These are phyloP conservation scores for Mormoops blainvillei DNA, from an alignment of 2,113 vertebrate genomes.

Conservation along the genomic window DNA sequence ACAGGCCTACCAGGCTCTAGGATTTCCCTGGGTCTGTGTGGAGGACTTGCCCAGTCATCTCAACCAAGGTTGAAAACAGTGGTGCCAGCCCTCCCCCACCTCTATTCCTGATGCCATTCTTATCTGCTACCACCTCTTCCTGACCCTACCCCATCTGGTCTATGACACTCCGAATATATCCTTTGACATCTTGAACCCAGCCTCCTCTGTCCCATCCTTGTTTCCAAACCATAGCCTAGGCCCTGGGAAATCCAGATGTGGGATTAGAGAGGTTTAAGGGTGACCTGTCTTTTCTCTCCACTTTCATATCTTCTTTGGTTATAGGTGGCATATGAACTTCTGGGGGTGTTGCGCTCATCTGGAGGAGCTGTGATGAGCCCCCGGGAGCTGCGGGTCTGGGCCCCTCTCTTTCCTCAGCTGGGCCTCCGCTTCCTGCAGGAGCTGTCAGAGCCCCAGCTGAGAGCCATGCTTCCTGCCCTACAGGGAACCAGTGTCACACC, in stretches of 20 bases:
- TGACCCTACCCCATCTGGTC: background rate
- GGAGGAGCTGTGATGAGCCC: conserved; percentile 79
- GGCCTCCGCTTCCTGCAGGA: conserved; percentile 84
- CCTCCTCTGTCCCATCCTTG: background rate
- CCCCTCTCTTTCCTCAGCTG: conserved; percentile 84
- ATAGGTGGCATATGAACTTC: conserved; percentile 86
- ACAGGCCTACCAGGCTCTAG: background rate
- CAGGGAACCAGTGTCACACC: conserved; percentile 78
- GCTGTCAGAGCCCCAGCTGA: conserved; percentile 80
- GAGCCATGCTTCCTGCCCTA: conserved; percentile 82
- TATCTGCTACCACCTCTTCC: background rate
- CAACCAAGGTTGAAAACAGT: background rate
- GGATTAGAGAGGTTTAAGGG: background rate
- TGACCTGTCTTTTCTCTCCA: background rate
- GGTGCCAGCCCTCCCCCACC: background rate
- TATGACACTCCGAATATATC: background rate
- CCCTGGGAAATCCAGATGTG: background rate
- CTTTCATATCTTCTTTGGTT: background rate
- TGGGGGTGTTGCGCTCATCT: conserved; percentile 78
- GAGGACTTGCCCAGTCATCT: background rate
- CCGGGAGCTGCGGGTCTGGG: conserved; percentile 78
- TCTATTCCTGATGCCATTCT: background rate
- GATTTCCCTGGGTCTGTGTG: background rate
- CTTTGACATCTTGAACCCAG: background rate
- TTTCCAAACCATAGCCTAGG: background rate